A percentile compares a stretch with the other conserved stretches of the same genome.
These are phyloP conservation scores for Caenorhabditis sinica DNA, from an alignment of 2,888 invertebrate genomes.

Conservation along the genomic window DNA sequence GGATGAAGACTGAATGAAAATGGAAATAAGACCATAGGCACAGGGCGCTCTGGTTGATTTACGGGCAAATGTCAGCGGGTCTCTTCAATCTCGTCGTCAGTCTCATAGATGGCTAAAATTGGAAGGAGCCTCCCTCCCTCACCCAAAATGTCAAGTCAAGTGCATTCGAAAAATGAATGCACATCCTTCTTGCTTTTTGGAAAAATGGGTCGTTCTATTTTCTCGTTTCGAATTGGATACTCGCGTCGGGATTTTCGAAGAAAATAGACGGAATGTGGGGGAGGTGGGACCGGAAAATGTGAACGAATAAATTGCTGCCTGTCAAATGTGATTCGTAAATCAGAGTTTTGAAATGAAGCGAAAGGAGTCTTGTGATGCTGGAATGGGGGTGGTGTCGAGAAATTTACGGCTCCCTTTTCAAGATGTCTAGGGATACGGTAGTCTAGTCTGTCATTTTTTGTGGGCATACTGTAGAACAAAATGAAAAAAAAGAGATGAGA, in stretches of 20 bases:
- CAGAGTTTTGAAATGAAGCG: neutral
- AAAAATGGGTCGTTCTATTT: constrained; percentile 1
- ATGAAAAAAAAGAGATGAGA: too few species aligned
- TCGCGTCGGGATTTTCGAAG: neutral
- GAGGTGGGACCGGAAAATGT: neutral
- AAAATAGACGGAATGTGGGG: neutral
- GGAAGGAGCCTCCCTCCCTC: neutral
- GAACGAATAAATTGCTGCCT: constrained; percentile 20
- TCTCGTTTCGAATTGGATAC: neutral
- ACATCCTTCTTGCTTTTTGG: neutral
- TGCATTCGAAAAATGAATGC: constrained; percentile 3
- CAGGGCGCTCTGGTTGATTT: constrained; percentile 41
- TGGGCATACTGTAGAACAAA: too few species aligned
- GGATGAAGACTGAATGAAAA: neutral
- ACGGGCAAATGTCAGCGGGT: constrained; percentile 29
- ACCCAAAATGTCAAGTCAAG: constrained; percentile 17
- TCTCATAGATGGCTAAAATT: constrained; percentile 2
- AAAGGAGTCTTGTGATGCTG: neutral
- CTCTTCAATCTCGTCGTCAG: constrained; percentile 30
- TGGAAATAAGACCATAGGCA: neutral
- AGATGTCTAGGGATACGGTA: neutral
- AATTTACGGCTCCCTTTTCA: neutral
- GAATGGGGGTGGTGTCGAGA: neutral
- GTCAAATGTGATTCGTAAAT: constrained; percentile 31
- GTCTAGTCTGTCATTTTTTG: too few species aligned